Evolutionary conservation across 2,888 invertebrate genomes (phyloP), one percentile per base, ranked within the genome.

Genomic region (Eurytoma californica): DNA sequence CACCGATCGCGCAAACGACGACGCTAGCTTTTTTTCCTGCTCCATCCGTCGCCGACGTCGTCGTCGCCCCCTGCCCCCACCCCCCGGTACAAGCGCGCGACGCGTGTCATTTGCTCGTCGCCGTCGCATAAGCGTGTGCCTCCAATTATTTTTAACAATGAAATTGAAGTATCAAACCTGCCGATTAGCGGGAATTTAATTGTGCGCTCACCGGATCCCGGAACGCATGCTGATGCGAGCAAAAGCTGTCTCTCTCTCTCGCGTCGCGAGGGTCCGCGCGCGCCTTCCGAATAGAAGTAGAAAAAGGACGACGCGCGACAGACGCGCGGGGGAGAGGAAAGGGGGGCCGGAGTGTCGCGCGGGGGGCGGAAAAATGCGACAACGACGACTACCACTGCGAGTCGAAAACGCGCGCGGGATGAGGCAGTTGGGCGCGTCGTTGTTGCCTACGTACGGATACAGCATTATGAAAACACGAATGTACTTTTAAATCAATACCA

Each of bases 401-500:
- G 16, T 60, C 72, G 79, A 68, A 66, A 18, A 49, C 57, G 49
- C 60, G 82, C 69, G 82, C 69, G 82, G 83, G 80, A 82, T 83
- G 84, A 83, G 83, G 85, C 85, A 83, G 87, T 86, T 87, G 88
- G 87, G 87, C 88, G 87, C 88, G 87, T 88, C 88, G 87, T 85
- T 85, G 87, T 85, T 85, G 86, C 84, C 85, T 86, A 86, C 85
- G 89, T 89, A 88, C 88, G 89, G 90, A 90, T 89, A 90, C 89
- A 88, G 89, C 90, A 90, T 90, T 90, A 90, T 90, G 90, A 90
- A 90, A 90, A 90, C 90, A 90, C 90, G 90, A 90, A 90, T 90
- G 89, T 89, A 90, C 89, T 90, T 90, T 90, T 90, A 90, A 90
- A 90, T 90, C 90, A 90, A 90, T 90, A 90, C 89, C 90, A 90